A percentile compares a stretch with the other conserved stretches of the same genome.
These are phyloP conservation scores for Heliocidaris tuberculata DNA, from an alignment of 35 echinoderm and acorn worm genomes.

Conservation along the genomic window DNA sequence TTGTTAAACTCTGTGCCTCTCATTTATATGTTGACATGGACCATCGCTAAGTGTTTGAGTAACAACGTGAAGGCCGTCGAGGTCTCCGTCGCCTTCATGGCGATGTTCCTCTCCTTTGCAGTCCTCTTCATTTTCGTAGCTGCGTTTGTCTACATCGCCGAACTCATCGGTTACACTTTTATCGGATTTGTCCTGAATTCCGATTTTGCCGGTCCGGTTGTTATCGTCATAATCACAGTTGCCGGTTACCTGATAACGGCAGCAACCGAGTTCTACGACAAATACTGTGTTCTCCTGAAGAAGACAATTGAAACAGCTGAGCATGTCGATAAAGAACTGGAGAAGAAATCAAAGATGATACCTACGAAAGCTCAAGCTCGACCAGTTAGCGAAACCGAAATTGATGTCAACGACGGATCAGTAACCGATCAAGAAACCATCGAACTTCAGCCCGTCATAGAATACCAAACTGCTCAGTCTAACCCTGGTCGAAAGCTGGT, in stretches of 20 bases:
- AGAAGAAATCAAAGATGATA: background rate
- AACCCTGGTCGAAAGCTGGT: background rate
- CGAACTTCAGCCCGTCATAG: conserved; percentile 15
- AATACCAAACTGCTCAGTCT: background rate
- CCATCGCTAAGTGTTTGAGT: conserved; percentile 54
- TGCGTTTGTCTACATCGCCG: conserved; percentile 75
- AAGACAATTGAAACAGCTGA: conserved; percentile 61
- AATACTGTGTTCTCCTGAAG: conserved; percentile 66
- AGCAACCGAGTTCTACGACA: conserved; percentile 74
- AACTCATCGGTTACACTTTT: conserved; percentile 78
- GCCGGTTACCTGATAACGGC: conserved; percentile 60
- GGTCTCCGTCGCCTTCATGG: conserved; percentile 46
- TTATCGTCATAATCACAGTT: conserved; percentile 61
- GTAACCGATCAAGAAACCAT: background rate
- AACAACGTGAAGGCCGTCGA: conserved; percentile 52
- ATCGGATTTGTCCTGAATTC: conserved; percentile 80
- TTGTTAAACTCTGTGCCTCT: conserved; percentile 75
- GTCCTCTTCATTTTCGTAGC: conserved; percentile 83
- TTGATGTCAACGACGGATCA: background rate
- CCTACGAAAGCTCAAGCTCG: background rate
- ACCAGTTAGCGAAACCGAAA: background rate
- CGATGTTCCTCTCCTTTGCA: conserved; percentile 53
- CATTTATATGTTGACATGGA: conserved; percentile 55
- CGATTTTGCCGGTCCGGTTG: conserved; percentile 62
- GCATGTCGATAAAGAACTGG: conserved; percentile 28